A percentile compares a stretch with the other conserved stretches of the same genome.
Conservation (phyloP, 1,140 invertebrate genomes). For the Drosophila kurseongensis region DNA sequence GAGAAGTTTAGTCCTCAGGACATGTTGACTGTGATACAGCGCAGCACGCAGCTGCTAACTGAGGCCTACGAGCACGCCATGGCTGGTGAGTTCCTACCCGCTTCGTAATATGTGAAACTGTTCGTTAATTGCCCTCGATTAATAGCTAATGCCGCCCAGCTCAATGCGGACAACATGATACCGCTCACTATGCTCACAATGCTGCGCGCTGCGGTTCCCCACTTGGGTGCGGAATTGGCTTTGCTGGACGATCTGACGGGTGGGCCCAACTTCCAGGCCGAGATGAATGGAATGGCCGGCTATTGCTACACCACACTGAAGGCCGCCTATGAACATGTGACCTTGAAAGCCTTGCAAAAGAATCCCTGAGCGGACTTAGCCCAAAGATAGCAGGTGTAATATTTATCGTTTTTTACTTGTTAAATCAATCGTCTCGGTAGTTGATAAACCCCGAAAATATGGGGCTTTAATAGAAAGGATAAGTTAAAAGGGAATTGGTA, state of each 20-base stretch:
- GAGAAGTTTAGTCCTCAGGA: constrained; percentile 82
- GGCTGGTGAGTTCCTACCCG: constrained; percentile 34
- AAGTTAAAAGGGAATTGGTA: constrained; percentile 1
- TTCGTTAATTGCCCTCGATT: neutral
- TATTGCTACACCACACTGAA: constrained; percentile 83
- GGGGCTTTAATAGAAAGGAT: neutral
- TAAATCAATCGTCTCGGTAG: constrained; percentile 1
- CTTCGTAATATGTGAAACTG: too few species aligned
- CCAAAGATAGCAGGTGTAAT: constrained; percentile 9
- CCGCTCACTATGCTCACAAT: constrained; percentile 77
- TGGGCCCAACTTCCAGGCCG: constrained; percentile 77
- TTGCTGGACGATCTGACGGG: constrained; percentile 80
- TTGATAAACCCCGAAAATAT: neutral
- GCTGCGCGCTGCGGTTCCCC: constrained; percentile 79
- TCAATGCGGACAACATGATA: constrained; percentile 81
- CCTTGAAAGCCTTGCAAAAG: constrained; percentile 51
- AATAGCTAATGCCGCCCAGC: constrained; percentile 61
- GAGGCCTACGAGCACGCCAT: constrained; percentile 75
- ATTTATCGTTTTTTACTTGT: constrained; percentile 11
- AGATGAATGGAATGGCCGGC: constrained; percentile 83
- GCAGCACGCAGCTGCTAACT: constrained; percentile 74
- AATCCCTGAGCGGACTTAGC: constrained; percentile 24
- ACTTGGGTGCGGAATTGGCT: constrained; percentile 81
- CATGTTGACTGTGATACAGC: constrained; percentile 83
- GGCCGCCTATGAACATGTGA: constrained; percentile 72